A percentile compares a stretch with the other conserved stretches of the same genome.
Conservation (phyloP, 1,140 invertebrate species). For the Drosophila eugracilis region DNA sequence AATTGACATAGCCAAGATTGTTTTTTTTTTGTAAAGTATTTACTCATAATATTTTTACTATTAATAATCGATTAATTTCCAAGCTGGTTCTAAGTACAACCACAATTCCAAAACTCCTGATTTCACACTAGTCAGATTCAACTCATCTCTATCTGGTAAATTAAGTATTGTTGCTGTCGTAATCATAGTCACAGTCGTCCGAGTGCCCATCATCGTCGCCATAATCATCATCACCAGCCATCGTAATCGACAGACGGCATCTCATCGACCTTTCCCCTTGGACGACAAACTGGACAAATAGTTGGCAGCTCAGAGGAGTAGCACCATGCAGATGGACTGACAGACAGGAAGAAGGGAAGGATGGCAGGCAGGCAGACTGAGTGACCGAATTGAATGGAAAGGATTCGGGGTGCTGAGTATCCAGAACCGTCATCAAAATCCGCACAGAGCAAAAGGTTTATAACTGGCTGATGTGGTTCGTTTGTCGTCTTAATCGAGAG, state of each 20-base stretch:
- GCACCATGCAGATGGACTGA: slow-evolving; percentile 11
- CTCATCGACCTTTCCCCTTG: slow-evolving; percentile 44
- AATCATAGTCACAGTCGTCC: slow-evolving; percentile 40
- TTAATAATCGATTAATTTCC: too few species aligned
- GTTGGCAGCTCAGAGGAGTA: slow-evolving; percentile 23
- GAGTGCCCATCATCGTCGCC: slow-evolving; percentile 42
- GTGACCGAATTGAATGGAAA: slow-evolving; percentile 24
- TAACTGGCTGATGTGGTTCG: slow-evolving; percentile 65
- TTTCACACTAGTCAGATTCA: background rate
- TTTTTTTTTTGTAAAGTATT: too few species aligned
- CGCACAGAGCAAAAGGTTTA: slow-evolving; percentile 50
- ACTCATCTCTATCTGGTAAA: slow-evolving; percentile 26
- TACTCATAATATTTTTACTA: too few species aligned
- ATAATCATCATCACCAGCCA: slow-evolving; percentile 51
- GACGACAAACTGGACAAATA: slow-evolving; percentile 48
- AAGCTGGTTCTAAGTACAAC: background rate
- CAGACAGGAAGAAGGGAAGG: background rate
- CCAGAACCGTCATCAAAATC: slow-evolving; percentile 40
- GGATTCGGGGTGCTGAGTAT: background rate
- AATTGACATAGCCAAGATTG: too few species aligned
- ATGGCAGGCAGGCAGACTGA: background rate
- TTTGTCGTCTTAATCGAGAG: slow-evolving; percentile 75
- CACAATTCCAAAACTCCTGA: background rate
- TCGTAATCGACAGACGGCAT: slow-evolving; percentile 53
- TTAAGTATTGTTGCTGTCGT: slow-evolving; percentile 36